phyloP scores from a whole-genome alignment of 2,797 vertebrate genomes.

The Chelmon rostratus region DNA sequence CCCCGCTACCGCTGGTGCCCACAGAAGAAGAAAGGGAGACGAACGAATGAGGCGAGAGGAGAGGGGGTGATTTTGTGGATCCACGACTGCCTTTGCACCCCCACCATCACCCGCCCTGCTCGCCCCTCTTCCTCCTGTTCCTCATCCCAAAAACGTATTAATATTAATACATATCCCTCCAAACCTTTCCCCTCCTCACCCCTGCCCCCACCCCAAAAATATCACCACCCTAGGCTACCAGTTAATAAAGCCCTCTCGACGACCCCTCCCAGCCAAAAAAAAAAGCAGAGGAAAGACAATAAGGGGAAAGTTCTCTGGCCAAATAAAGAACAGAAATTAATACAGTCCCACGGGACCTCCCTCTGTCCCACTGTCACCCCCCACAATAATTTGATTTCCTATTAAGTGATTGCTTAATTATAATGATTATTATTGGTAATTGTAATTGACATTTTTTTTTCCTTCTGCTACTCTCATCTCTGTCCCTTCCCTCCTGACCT shows the following conservation, averaged over 20 bases:
- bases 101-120: slow-evolving; percentile 25
- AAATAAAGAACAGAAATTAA: slow-evolving; percentile 84
- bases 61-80: slow-evolving; percentile 72
- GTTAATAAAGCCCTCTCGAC: slow-evolving; percentile 86
- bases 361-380: slow-evolving; percentile 76
- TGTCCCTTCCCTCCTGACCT: slow-evolving; percentile 33
- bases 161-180: slow-evolving; percentile 79
- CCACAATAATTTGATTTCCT: slow-evolving; percentile 87
- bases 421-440: slow-evolving; percentile 88
- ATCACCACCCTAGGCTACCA: slow-evolving; percentile 83
- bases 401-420: slow-evolving; percentile 90
- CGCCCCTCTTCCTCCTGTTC: slow-evolving; percentile 51
- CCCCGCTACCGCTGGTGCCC: not conserved
- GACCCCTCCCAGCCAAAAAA: slow-evolving; percentile 69
- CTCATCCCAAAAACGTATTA: slow-evolving; percentile 76
- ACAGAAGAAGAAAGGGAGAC: slow-evolving; percentile 15
- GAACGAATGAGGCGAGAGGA: slow-evolving; percentile 19
- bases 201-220: slow-evolving; percentile 24
- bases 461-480: slow-evolving; percentile 21
- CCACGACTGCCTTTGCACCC: slow-evolving; percentile 69
- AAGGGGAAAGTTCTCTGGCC: slow-evolving; percentile 79
- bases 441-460: slow-evolving; percentile 83
- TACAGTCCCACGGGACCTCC: slow-evolving; percentile 79
- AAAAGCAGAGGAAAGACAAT: slow-evolving; percentile 72
- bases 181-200: slow-evolving; percentile 46